Evolutionary conservation across 1,140 invertebrate species (phyloP).

Genomic region (Psilanteris sp.): DNA sequence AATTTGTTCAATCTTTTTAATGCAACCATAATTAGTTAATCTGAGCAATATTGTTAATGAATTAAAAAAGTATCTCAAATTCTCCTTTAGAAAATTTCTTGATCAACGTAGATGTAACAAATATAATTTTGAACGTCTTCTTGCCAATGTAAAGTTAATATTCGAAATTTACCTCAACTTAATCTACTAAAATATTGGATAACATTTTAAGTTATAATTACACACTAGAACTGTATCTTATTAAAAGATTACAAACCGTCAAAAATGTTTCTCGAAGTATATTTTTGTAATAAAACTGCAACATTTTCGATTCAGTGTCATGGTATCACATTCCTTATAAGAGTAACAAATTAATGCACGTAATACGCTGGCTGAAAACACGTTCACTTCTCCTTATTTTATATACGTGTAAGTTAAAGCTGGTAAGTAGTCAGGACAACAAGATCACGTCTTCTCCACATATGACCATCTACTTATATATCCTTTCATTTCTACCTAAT

Average conservation of each 20-base stretch:
- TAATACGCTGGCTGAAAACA: conserved; percentile 76
- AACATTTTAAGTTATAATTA: conserved; percentile 77
- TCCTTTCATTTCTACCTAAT: conserved; percentile 44
- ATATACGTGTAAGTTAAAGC: conserved; percentile 71
- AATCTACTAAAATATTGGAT: conserved; percentile 70
- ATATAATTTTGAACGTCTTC: conserved; percentile 58
- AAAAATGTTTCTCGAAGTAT: conserved; percentile 25
- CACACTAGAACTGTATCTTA: conserved; percentile 68
- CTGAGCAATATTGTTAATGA: too few species aligned
- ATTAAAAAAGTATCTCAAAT: too few species aligned
- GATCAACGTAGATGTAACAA: too few species aligned
- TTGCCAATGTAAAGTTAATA: conserved; percentile 66
- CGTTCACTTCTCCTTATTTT: conserved; percentile 73
- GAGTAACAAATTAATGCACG: conserved; percentile 74
- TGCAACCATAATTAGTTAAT: too few species aligned
- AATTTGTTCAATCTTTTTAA: too few species aligned
- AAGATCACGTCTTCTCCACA: conserved; percentile 46
- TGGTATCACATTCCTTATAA: conserved; percentile 72
- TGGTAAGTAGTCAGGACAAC: conserved; percentile 56
- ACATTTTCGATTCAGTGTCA: too few species aligned
- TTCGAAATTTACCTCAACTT: conserved; percentile 71
- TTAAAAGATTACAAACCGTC: too few species aligned
- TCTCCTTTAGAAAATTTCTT: too few species aligned
- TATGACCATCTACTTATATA: conserved; percentile 42
- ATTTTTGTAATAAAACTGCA: conserved; percentile 45